phyloP scores from a whole-genome alignment of 2,888 invertebrate species.

The Drosophila robusta region DNA sequence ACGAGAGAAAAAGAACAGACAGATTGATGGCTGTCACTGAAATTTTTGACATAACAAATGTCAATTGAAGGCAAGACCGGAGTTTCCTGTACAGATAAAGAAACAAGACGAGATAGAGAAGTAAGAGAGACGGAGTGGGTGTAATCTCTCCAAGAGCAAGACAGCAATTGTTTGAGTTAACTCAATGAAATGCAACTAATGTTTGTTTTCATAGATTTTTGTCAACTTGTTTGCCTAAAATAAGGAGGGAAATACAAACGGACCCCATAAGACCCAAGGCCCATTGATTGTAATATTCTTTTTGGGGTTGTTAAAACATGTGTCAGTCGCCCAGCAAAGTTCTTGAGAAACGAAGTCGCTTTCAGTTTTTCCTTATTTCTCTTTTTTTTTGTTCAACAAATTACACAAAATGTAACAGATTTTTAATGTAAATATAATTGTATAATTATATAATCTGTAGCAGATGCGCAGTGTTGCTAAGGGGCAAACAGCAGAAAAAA shows the following conservation, averaged over 20 bases:
- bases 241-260: slow-evolving; percentile 14
- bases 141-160: background rate
- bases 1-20: slow-evolving; percentile 14
- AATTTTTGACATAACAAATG: slow-evolving; percentile 79
- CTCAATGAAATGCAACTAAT: slow-evolving; percentile 56
- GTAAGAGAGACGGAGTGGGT: background rate
- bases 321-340: slow-evolving; percentile 39
- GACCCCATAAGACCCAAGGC: slow-evolving; percentile 10
- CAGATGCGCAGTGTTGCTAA: slow-evolving; percentile 53
- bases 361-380: slow-evolving; percentile 9
- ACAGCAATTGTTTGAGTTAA: slow-evolving; percentile 36
- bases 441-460: slow-evolving; percentile 74
- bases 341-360: slow-evolving; percentile 44
- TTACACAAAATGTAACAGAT: slow-evolving; percentile 70
- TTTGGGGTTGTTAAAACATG: slow-evolving; percentile 55
- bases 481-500: background rate
- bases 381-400: slow-evolving; percentile 44
- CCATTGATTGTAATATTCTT: slow-evolving; percentile 8
- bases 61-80: slow-evolving; percentile 58
- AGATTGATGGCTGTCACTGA: slow-evolving; percentile 77
- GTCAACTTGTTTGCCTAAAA: slow-evolving; percentile 68
- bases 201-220: slow-evolving; percentile 74
- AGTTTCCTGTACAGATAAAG: slow-evolving; percentile 48
- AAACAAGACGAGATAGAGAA: background rate
- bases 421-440: slow-evolving; percentile 80